Base-by-base conservation (phyloP, 1,140 invertebrate genomes). In the Philaenus spumarius region DNA sequence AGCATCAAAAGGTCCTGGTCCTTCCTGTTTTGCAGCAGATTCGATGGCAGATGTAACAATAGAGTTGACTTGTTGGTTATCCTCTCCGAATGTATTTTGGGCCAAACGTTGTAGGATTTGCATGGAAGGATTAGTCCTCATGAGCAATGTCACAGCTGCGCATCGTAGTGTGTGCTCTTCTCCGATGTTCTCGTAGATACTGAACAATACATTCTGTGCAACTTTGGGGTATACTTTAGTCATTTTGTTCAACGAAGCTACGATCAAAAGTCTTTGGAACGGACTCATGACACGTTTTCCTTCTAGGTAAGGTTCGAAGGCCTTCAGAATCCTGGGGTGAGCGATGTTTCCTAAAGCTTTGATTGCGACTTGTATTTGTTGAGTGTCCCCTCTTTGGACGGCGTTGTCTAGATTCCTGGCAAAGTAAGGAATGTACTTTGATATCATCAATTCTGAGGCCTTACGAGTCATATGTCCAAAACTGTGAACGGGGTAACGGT, bases 71-170 rank as follows among this genome's bases (percentile, higher is more conserved):
- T 85, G 76, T 19, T 75, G 70, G 64, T 75, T 80, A 0, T 70
- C 71, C 63, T 89, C 85, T 35, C 75, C 68, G 58, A 84, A 78
- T 2, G 84, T 87, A 67, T 77, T 80, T 61, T 80, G 64, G 43
- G 85, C 85, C 79, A 89, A 84, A 35, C 77, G 73, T 70, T 83
- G 80, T 62, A 87, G 77, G 75, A 85, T 82, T 6, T 67, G 69
- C n/a, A 71, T 64, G 0, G 82, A 74, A 11, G 85, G 84, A 39
- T 78, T 71, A 26, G 78, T 75, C 45, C 71, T 74, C 70, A 86
- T 78, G 24, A 81, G 52, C n/a, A 77, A 70, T 24, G 74, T 77
- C 7, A 85, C 79, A 42, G 85, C 84, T 45, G 79, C 78, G 24
- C 78, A 77, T 62, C 85, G 77, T 1, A 87, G 71, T 73, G 85